These are phyloP conservation scores for Bemisia tabaci DNA, from an alignment of 1,140 invertebrate species.

Conservation along the genomic window DNA sequence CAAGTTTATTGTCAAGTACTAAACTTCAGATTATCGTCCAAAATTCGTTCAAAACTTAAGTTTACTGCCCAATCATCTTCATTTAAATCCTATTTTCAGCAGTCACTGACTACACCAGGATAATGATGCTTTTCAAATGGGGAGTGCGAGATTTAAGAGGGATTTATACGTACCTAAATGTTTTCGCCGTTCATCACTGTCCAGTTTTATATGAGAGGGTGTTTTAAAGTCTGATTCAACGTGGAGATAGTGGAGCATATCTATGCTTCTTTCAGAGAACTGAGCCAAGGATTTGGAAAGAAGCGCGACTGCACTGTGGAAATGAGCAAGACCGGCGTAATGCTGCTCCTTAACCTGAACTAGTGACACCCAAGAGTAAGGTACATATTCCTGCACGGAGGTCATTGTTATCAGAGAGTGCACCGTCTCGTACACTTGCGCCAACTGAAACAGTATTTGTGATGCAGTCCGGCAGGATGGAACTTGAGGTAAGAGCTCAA, in stretches of 20 bases:
- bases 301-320: constrained; percentile 47
- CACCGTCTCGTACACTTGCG: constrained; percentile 58
- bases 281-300: constrained; percentile 30
- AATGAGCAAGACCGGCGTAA: constrained; percentile 52
- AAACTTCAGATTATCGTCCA: no score
- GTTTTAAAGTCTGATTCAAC: constrained; percentile 4
- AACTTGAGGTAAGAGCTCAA: neutral
- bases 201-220: neutral
- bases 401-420: constrained; percentile 43
- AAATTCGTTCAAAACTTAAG: no score
- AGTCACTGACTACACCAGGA: no score
- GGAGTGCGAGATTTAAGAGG: no score
- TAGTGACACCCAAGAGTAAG: constrained; percentile 79
- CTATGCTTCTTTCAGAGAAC: neutral
- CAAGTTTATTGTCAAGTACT: no score
- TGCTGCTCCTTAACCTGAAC: constrained; percentile 82
- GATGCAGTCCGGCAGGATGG: no score
- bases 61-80: no score
- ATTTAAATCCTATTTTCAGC: no score
- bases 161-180: constrained; percentile 14
- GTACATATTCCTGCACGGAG: constrained; percentile 58
- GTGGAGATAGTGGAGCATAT: constrained; percentile 2
- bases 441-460: constrained; percentile 41
- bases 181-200: constrained; percentile 9
- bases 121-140: no score